Conservation (phyloP, 2,797 vertebrate species). For the Dicrostonyx torquatus region DNA sequence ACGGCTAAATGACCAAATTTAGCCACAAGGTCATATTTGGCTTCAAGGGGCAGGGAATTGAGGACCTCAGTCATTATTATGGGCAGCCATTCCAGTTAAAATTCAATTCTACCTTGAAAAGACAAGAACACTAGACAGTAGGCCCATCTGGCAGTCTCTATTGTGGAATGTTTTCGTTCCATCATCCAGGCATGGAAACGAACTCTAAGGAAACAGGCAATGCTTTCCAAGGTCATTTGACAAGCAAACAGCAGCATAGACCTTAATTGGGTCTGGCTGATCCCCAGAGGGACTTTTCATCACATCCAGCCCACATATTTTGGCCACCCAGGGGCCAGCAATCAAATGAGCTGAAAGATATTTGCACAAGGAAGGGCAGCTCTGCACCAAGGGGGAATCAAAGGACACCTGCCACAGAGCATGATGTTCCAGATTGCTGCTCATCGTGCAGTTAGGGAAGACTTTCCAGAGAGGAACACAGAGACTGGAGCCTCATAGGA, state of each 20-base stretch:
- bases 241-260: neutral
- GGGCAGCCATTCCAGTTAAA: neutral
- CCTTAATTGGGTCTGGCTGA: neutral
- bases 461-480: neutral
- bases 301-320: neutral
- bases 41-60: neutral
- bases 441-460: neutral
- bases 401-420: rapidly evolving
- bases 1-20: neutral
- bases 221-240: neutral
- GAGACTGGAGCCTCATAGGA: neutral
- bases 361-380: neutral
- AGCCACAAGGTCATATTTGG: neutral
- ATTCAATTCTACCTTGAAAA: constrained; percentile 1
- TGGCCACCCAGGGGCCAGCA: neutral
- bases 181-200: neutral
- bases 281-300: constrained; percentile 10
- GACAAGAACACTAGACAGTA: neutral
- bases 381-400: neutral
- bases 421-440: no score
- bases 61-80: neutral
- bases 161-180: constrained; percentile 4
- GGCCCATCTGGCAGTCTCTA: neutral
- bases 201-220: neutral
- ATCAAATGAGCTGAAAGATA: neutral